Conservation (phyloP, 2,888 invertebrate genomes). For the Ophonus ardosiacus region DNA sequence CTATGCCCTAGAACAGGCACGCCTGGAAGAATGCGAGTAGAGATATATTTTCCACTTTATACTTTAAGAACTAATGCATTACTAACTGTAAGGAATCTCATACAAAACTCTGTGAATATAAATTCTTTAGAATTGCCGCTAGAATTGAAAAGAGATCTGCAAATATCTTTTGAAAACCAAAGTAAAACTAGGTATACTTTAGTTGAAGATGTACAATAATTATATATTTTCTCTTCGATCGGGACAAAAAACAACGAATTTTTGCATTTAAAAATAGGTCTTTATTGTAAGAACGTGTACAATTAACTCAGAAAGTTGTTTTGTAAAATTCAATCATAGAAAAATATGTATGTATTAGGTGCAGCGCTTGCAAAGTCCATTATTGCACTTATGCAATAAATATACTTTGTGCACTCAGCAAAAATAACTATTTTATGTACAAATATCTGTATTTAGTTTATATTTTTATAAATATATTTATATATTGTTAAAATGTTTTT, state of each 20-base stretch:
- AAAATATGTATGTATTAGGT: too few species aligned
- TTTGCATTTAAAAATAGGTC: not conserved
- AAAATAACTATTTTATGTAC: too few species aligned
- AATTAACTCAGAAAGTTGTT: too few species aligned
- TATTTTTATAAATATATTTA: too few species aligned
- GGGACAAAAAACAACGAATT: not conserved
- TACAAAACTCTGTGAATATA: conserved; percentile 73
- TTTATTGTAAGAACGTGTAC: too few species aligned
- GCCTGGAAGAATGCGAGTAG: conserved; percentile 73
- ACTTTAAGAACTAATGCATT: conserved; percentile 76
- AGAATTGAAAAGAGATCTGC: conserved; percentile 74
- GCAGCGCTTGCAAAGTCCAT: too few species aligned
- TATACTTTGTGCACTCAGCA: too few species aligned
- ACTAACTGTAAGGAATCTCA: conserved; percentile 74
- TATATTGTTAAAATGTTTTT: too few species aligned
- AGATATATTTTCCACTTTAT: conserved; percentile 78
- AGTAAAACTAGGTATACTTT: not conserved
- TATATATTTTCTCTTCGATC: not conserved
- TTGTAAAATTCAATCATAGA: too few species aligned
- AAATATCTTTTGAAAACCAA: conserved; percentile 61
- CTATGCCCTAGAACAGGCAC: not conserved
- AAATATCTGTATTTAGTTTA: too few species aligned
- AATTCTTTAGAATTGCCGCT: conserved; percentile 75
- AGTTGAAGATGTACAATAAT: not conserved
- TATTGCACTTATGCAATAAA: too few species aligned